Evolutionary conservation across 2,888 invertebrate genomes (phyloP), one percentile per base, ranked within the genome.

Genomic region (Dascillus cervinus): DNA sequence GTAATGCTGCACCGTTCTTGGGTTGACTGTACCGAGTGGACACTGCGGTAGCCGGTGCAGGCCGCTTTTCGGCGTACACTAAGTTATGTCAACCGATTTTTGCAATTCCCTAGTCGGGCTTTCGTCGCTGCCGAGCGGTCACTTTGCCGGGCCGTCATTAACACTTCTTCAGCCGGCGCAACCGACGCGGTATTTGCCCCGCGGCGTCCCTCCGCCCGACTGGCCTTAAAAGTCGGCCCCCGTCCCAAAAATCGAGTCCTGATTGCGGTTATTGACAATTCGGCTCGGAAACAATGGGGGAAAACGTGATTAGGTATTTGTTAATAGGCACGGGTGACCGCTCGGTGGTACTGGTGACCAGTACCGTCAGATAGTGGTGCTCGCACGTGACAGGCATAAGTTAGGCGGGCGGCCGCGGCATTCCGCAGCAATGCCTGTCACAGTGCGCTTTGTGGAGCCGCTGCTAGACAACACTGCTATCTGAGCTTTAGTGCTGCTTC

Each of bases 331-430:
- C 8, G 8, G 17, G 17, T 17, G 17, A 17, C 49, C 51, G 52
- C 51, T 51, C 45, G 41, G 44, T 43, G 42, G 37, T 38, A 39
- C 48, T 50, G 47, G 53, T 50, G 53, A 43, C 43, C 50, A 44
- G 50, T 37, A 45, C 39, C 36, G 34, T 33, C 30, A 43, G 46
- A 48, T 50, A 53, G 53, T 54, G 55, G 55, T 54, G 53, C 51
- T 49, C 51, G 60, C 60, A 58, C 58, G 58, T 60, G 60, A 60
- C 60, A 58, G 57, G 58, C 58, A 60, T 60, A 57, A 58, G 58
- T 60, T 58, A 60, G 54, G 50, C 54, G 54, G 56, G 53, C 50
- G 56, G 52, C 53, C 56, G 47, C 49, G 51, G 53, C 55, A 56
- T 57, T 57, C 56, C 53, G 52, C 43, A 45, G 55, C 47, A 43